A percentile compares a stretch with the other conserved stretches of the same genome.
These are phyloP conservation scores for Astreopora myriophthalma DNA, from an alignment of 64 coral and sea anemone genomes.

Conservation along the genomic window DNA sequence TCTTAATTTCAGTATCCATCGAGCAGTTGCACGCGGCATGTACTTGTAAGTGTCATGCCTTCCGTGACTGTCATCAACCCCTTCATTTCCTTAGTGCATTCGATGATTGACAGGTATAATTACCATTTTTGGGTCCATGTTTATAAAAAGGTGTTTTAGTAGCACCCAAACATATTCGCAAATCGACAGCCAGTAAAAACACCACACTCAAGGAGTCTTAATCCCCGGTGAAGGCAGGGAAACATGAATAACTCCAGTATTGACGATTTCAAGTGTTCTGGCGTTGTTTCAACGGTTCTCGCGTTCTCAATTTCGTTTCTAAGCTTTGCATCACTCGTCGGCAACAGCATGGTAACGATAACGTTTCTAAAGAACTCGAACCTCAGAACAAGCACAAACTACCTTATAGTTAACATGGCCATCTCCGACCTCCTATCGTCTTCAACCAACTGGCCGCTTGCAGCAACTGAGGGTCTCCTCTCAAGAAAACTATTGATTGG, in stretches of 20 bases:
- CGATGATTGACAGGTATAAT: too few relatives aligned
- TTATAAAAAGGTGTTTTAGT: too few relatives aligned
- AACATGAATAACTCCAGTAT: neutral
- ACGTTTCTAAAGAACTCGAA: neutral
- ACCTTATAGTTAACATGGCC: constrained; percentile 24
- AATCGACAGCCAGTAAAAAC: too few relatives aligned
- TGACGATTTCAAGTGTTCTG: neutral
- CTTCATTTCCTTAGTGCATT: too few relatives aligned
- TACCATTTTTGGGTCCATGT: too few relatives aligned
- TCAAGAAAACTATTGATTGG: neutral
- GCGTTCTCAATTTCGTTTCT: neutral
- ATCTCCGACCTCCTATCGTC: neutral
- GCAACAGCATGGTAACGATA: neutral
- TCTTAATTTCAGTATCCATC: too few relatives aligned
- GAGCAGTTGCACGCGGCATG: too few relatives aligned
- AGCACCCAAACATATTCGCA: too few relatives aligned
- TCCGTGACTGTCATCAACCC: too few relatives aligned
- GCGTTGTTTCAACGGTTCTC: neutral
- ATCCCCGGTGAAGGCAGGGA: neutral
- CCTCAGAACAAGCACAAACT: constrained; percentile 20
- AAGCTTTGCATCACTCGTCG: neutral
- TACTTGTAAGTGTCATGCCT: too few relatives aligned
- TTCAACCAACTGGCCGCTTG: neutral
- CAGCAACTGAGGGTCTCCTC: neutral
- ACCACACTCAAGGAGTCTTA: too few relatives aligned